Conservation (phyloP, 1,140 invertebrate genomes). For the Andricus grossulariae region DNA sequence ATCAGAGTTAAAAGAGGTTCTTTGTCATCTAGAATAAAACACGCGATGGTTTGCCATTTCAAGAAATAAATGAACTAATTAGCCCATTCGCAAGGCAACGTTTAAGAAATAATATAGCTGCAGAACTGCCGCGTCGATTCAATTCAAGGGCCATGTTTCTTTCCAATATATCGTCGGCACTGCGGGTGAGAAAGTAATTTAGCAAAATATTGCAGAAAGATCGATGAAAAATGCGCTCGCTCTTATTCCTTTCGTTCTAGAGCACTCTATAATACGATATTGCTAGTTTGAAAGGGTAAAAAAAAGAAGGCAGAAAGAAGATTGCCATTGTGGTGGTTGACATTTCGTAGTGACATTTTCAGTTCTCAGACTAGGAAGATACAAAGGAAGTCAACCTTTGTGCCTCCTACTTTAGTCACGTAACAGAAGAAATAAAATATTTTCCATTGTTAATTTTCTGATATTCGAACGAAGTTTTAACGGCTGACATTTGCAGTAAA, state of each 20-base stretch:
- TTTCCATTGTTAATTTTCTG: neutral
- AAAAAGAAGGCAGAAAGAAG: neutral
- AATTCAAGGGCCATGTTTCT: neutral
- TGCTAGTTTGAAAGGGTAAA: slow-evolving; percentile 17
- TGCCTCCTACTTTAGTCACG: neutral
- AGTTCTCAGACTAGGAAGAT: neutral
- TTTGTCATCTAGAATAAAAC: neutral
- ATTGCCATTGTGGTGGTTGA: slow-evolving; percentile 7
- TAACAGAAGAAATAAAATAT: neutral
- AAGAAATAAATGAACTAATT: slow-evolving; percentile 10
- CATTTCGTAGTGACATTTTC: slow-evolving; percentile 18
- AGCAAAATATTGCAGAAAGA: slow-evolving; percentile 32
- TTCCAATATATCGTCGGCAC: slow-evolving; percentile 11
- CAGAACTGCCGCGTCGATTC: neutral
- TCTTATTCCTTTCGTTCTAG: neutral
- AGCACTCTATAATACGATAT: slow-evolving; percentile 23
- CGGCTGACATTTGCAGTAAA: too few relatives aligned
- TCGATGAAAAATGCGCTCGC: slow-evolving; percentile 21
- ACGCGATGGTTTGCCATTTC: neutral
- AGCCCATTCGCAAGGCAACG: neutral
- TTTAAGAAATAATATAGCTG: slow-evolving; percentile 19
- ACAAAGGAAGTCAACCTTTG: neutral
- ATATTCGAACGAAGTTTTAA: too few relatives aligned
- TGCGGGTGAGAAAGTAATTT: slow-evolving; percentile 28
- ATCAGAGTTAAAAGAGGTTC: slow-evolving; percentile 16